These are phyloP conservation scores for Chauna torquata DNA, from an alignment of 2,113 vertebrate genomes.

Conservation along the genomic window DNA sequence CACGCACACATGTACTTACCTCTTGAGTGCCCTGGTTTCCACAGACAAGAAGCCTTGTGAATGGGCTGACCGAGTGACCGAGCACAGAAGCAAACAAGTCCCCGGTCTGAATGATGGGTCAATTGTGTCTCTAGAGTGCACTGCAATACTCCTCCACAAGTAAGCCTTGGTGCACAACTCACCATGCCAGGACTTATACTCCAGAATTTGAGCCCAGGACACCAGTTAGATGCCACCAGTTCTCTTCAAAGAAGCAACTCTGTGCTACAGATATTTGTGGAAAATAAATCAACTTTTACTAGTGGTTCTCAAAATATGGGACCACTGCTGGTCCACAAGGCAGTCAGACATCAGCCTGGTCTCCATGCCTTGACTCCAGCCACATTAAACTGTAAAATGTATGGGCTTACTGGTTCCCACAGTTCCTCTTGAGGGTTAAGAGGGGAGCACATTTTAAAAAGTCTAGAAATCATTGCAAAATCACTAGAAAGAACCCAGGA, in stretches of 20 bases:
- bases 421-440: not conserved
- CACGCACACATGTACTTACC: rapidly evolving
- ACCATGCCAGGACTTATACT: rapidly evolving
- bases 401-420: not conserved
- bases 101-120: not conserved
- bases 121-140: not conserved
- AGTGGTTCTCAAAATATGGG: not conserved
- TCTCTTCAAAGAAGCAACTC: not conserved
- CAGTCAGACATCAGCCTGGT: not conserved
- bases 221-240: not conserved
- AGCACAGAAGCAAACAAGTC: not conserved
- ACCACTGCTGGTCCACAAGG: not conserved
- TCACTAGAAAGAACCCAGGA: not conserved
- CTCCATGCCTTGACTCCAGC: not conserved
- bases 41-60: not conserved
- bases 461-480: not conserved
- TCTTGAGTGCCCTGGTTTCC: not conserved
- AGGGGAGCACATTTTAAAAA: not conserved
- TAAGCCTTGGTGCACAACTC: not conserved
- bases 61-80: not conserved
- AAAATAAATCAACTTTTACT: not conserved
- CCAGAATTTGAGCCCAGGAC: not conserved
- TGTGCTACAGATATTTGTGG: not conserved
- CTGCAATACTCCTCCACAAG: not conserved
- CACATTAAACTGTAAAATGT: not conserved